phyloP scores from a whole-genome alignment of 2,888 invertebrate species.

The Ceriagrion tenellum region DNA sequence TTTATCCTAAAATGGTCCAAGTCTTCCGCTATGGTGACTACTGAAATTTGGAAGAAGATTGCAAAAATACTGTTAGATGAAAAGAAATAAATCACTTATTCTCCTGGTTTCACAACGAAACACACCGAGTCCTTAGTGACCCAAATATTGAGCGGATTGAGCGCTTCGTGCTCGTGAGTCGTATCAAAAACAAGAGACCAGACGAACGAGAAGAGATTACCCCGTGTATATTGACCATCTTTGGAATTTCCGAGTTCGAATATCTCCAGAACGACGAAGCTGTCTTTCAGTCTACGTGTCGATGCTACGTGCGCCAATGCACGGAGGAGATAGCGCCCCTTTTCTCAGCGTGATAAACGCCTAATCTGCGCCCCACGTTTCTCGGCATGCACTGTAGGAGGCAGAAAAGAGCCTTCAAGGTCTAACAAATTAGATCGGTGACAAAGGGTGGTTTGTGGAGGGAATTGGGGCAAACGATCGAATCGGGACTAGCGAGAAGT shows the following conservation, averaged over 20 bases:
- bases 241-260: not conserved
- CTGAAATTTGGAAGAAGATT: no score
- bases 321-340: not conserved
- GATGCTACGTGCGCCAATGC: conserved; percentile 7
- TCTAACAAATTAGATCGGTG: not conserved
- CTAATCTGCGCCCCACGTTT: not conserved
- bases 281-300: not conserved
- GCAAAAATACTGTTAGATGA: no score
- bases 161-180: not conserved
- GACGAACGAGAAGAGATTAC: not conserved
- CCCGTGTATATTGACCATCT: not conserved
- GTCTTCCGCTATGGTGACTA: no score
- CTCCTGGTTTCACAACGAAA: not conserved
- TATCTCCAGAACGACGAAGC: not conserved
- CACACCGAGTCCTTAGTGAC: not conserved
- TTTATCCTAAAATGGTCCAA: no score
- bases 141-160: not conserved
- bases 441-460: not conserved
- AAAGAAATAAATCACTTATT: not conserved
- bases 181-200: not conserved
- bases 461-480: not conserved
- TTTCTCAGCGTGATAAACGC: not conserved
- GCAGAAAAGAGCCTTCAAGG: not conserved
- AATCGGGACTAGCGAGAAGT: not conserved
- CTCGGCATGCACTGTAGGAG: not conserved